phyloP scores from a whole-genome alignment of 2,797 vertebrate species.

The Betta splendens region DNA sequence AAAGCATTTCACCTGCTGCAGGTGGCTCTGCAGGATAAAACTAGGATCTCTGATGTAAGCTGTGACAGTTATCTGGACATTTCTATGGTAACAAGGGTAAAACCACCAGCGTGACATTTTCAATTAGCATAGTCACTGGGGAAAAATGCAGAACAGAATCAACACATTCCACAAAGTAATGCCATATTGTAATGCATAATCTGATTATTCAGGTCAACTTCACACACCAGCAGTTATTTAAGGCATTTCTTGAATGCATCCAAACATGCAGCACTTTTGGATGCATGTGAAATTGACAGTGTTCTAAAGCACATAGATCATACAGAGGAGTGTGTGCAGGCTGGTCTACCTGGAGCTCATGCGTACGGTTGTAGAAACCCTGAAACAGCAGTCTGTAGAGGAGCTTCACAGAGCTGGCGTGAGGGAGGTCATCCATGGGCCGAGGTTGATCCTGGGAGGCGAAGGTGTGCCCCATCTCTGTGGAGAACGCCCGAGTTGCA shows the following conservation, averaged over 20 bases:
- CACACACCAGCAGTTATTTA: not conserved
- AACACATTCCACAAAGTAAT: not conserved
- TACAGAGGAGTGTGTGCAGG: not conserved
- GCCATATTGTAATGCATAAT: not conserved
- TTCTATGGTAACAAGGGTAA: conserved; percentile 32
- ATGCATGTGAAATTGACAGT: not conserved
- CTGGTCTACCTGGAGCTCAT: conserved; percentile 79
- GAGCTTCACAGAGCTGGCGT: conserved; percentile 49
- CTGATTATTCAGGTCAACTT: not conserved
- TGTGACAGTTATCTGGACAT: conserved; percentile 18
- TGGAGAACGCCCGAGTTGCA: conserved; percentile 6
- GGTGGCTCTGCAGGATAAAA: too few species aligned
- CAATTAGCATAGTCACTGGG: conserved; percentile 1
- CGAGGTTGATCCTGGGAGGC: conserved; percentile 54
- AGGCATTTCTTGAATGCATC: conserved; percentile 2
- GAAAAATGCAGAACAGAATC: not conserved
- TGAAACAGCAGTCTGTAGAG: conserved; percentile 74
- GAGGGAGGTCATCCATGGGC: conserved; percentile 71
- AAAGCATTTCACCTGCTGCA: too few species aligned
- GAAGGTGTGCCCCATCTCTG: conserved; percentile 14
- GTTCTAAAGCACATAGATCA: not conserved
- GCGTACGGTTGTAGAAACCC: conserved; percentile 69
- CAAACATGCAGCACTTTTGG: not conserved
- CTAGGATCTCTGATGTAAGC: too few species aligned
- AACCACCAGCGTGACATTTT: conserved; percentile 4